Base-by-base conservation (phyloP, 2,113 vertebrate genomes). In the Melospiza georgiana region DNA sequence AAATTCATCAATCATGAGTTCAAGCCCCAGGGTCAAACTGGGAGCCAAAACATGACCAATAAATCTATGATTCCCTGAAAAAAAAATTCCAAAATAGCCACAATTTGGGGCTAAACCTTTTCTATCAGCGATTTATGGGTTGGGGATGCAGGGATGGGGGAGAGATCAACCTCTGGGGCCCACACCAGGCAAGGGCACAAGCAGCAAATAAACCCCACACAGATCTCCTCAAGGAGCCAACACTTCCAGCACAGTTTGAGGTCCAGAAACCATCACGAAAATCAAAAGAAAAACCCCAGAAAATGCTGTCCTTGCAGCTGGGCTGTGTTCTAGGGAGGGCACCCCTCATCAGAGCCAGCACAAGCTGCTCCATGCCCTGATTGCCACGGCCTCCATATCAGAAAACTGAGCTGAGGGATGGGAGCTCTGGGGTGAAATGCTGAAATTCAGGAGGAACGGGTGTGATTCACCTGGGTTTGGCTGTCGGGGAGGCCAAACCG, bases 401-500 rank as follows among this genome's bases (percentile, higher is more conserved):
- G 77, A 43, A 23, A 18, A 54, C 7, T 15, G 54, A 44, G 35
- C 25, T 58, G 39, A 31, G 24, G 80, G 81, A 22, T 17, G 24
- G n/a, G 57, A 89, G 66, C 8, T 25, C 28, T 39, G 10, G 51
- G 63, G 24, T 2, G 5, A 31, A 77, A 20, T 90, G 93, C 52
- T 25, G 96, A 18, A 86, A 68, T 79, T 25, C 94, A 62, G 82
- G 94, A 87, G 95, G 91, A n/a, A 12, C 48, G 0, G 55, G 84
- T 65, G 6, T 95, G 96, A 94, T 61, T 97, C 95, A 94, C 80
- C 1, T 0, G 65, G 94, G 55, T 28, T 89, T 86, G 96, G 90
- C 44, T 35, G 12, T 12, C 2, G 3, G 46, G 30, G 67, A 46
- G 86, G 62, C 71, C 92, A 82, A 91, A 75, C 86, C 84, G 5